Percentiles rank a stretch among this genome's conserved stretches.
Evolutionary conservation across 2,797 vertebrate species (phyloP).

Genomic region (Strix occidentalis): DNA sequence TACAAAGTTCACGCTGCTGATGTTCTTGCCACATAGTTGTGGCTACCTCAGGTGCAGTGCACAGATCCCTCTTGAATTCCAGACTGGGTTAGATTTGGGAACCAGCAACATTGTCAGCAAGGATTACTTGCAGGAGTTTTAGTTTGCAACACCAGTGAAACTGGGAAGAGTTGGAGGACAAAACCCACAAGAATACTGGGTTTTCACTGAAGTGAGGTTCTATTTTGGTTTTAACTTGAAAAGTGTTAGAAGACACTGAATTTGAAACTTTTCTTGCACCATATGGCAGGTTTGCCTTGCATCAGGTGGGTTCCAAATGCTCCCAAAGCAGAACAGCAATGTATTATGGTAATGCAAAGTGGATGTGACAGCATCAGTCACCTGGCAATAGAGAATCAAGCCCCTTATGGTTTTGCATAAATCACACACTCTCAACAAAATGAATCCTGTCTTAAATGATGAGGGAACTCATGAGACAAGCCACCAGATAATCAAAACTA

Average conservation of each 20-base stretch:
- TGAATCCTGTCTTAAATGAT: not conserved
- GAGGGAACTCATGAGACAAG: not conserved
- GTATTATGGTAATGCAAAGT: not conserved
- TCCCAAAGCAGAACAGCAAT: not conserved
- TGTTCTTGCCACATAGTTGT: not conserved
- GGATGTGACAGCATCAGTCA: not conserved
- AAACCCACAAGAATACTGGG: not conserved
- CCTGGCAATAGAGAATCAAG: not conserved
- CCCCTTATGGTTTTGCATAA: not conserved
- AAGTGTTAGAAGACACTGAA: fast-evolving
- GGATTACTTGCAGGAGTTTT: not conserved
- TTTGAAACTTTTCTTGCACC: not conserved
- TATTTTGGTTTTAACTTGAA: not conserved
- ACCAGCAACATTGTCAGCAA: not conserved
- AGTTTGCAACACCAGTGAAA: not conserved
- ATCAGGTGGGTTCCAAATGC: not conserved
- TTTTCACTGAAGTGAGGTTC: not conserved
- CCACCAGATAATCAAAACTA: not conserved
- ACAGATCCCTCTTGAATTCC: not conserved
- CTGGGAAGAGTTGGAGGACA: not conserved
- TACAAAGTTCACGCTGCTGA: not conserved
- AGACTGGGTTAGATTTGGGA: not conserved
- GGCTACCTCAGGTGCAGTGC: not conserved
- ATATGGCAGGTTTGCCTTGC: not conserved
- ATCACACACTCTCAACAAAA: not conserved